Evolutionary conservation across 2,797 vertebrate genomes (phyloP).

Genomic region (Falco rusticolus): DNA sequence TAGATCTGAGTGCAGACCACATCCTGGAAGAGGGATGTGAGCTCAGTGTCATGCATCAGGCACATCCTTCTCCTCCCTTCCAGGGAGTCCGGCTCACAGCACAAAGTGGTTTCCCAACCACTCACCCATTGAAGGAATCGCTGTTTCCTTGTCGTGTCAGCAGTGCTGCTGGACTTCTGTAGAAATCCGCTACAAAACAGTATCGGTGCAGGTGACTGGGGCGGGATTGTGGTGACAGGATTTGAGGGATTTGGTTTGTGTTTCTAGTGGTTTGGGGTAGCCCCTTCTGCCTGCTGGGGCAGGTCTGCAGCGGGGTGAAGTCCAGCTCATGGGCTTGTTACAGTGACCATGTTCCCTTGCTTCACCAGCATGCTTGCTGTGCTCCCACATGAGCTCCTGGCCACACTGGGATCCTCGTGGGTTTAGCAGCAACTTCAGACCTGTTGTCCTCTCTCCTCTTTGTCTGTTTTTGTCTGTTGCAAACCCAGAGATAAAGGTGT

Average conservation of each 20-base stretch:
- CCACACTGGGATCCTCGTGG: neutral
- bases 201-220: neutral
- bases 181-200: rapidly evolving
- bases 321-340: neutral
- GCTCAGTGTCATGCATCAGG: neutral
- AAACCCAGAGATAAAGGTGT: neutral
- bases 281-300: neutral
- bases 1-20: neutral
- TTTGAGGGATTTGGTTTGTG: neutral
- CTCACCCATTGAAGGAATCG: rapidly evolving
- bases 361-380: neutral
- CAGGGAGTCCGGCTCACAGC: rapidly evolving
- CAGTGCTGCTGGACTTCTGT: neutral
- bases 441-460: neutral
- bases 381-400: neutral
- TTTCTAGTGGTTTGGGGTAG: neutral
- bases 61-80: neutral
- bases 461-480: neutral
- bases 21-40: neutral
- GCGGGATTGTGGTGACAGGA: neutral
- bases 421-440: neutral
- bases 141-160: neutral
- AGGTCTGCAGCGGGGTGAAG: neutral
- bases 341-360: rapidly evolving
- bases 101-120: neutral